phyloP scores from a whole-genome alignment of 1,140 invertebrate species.

The Pinna nobilis region DNA sequence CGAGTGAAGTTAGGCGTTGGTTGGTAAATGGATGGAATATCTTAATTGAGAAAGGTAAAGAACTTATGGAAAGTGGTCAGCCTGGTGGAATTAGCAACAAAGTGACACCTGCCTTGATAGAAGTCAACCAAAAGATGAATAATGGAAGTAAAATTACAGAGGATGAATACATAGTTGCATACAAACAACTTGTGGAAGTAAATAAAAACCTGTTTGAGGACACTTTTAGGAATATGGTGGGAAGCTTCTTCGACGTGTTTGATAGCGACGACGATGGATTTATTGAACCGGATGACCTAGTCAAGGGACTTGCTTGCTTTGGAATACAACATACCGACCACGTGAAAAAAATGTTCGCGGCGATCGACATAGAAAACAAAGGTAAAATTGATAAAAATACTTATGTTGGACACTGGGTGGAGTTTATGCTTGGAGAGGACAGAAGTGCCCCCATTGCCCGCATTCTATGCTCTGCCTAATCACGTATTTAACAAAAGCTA shows the following conservation, averaged over 20 bases:
- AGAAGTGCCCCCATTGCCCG: slow-evolving; percentile 17
- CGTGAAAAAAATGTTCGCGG: slow-evolving; percentile 26
- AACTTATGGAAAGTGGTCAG: slow-evolving; percentile 6
- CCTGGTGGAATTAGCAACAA: slow-evolving; percentile 15
- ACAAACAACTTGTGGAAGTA: slow-evolving; percentile 31
- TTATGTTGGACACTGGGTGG: slow-evolving; percentile 33
- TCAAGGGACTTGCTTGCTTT: slow-evolving; percentile 30
- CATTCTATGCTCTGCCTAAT: slow-evolving; percentile 30
- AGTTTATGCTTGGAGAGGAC: slow-evolving; percentile 34
- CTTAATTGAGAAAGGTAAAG: slow-evolving; percentile 25
- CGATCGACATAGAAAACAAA: slow-evolving; percentile 28
- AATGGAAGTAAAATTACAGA: slow-evolving; percentile 18
- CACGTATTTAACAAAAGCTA: too few species aligned
- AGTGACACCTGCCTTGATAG: slow-evolving; percentile 5
- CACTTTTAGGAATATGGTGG: slow-evolving; percentile 27
- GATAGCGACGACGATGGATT: slow-evolving; percentile 24
- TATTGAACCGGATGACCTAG: slow-evolving; percentile 8
- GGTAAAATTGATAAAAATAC: slow-evolving; percentile 25
- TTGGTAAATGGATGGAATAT: slow-evolving; percentile 37
- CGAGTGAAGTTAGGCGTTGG: slow-evolving; percentile 16
- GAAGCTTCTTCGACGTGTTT: slow-evolving; percentile 31
- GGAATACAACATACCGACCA: slow-evolving; percentile 25
- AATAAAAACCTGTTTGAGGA: slow-evolving; percentile 21
- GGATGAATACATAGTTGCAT: slow-evolving; percentile 29
- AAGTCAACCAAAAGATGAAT: slow-evolving; percentile 17